Evolutionary conservation across 1,140 invertebrate genomes (phyloP).

Genomic region (Pseudomyrmex dendroicus): DNA sequence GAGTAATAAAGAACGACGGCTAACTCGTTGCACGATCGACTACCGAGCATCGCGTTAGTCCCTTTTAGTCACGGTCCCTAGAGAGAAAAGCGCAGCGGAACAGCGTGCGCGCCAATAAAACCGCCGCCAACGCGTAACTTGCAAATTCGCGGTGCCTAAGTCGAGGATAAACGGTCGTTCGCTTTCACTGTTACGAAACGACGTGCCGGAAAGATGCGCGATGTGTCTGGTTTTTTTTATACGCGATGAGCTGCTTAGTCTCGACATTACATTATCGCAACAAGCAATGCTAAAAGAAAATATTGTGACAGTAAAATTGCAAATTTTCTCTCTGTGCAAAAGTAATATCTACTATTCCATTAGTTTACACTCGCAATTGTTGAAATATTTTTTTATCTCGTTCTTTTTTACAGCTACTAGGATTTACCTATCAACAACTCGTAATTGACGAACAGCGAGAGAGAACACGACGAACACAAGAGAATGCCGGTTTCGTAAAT

Average conservation of each 20-base stretch:
- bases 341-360: no score
- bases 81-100: constrained; percentile 49
- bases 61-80: constrained; percentile 72
- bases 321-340: neutral
- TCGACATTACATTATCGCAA: neutral
- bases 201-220: neutral
- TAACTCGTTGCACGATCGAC: constrained; percentile 73
- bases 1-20: constrained; percentile 72
- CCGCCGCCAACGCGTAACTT: constrained; percentile 79
- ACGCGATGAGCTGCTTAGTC: neutral
- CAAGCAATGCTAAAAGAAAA: neutral
- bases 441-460: constrained; percentile 43
- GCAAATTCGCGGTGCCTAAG: constrained; percentile 78
- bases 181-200: constrained; percentile 19
- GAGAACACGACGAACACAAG: constrained; percentile 14
- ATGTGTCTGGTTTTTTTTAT: neutral
- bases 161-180: constrained; percentile 61
- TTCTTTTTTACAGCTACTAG: neutral
- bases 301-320: neutral
- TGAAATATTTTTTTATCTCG: neutral
- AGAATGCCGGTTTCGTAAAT: constrained; percentile 7
- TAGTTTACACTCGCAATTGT: no score
- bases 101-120: constrained; percentile 69
- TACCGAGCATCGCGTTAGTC: constrained; percentile 71
- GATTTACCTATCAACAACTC: neutral